These are phyloP conservation scores for Muricea muricata DNA, from an alignment of 92 coral and sea anemone species.

Conservation along the genomic window DNA sequence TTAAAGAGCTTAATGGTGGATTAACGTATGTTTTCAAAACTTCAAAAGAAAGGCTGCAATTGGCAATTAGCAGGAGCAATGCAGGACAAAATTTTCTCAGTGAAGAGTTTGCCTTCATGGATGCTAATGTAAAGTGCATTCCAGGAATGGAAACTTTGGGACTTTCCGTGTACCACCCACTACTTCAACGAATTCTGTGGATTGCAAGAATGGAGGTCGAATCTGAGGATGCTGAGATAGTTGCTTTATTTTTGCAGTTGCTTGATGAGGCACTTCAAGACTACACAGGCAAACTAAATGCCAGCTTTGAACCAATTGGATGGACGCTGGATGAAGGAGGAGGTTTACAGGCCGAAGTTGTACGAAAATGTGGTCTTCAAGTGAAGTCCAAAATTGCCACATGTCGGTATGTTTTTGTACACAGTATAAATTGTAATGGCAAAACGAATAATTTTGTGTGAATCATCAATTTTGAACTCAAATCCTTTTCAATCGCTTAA, in stretches of 20 bases:
- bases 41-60: neutral
- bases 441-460: no score
- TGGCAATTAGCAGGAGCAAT: neutral
- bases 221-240: neutral
- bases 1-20: neutral
- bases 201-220: slow-evolving; percentile 7
- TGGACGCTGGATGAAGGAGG: slow-evolving; percentile 8
- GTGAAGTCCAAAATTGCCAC: neutral
- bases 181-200: neutral
- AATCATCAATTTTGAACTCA: no score
- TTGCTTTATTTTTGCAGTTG: neutral
- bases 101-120: slow-evolving; percentile 4
- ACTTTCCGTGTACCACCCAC: neutral
- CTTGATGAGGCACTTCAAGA: neutral
- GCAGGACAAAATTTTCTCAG: neutral
- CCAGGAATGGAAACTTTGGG: neutral
- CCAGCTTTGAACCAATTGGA: slow-evolving; percentile 1
- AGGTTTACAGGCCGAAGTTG: slow-evolving; percentile 1
- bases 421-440: no score
- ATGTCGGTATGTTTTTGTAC: slow-evolving; percentile 8
- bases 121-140: neutral
- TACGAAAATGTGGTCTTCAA: neutral
- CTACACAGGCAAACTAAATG: neutral
- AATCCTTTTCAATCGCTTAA: no score
- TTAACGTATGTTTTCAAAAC: neutral